These are phyloP conservation scores for Neodon shergylaensis DNA, from an alignment of 2,113 vertebrate genomes.

Conservation along the genomic window DNA sequence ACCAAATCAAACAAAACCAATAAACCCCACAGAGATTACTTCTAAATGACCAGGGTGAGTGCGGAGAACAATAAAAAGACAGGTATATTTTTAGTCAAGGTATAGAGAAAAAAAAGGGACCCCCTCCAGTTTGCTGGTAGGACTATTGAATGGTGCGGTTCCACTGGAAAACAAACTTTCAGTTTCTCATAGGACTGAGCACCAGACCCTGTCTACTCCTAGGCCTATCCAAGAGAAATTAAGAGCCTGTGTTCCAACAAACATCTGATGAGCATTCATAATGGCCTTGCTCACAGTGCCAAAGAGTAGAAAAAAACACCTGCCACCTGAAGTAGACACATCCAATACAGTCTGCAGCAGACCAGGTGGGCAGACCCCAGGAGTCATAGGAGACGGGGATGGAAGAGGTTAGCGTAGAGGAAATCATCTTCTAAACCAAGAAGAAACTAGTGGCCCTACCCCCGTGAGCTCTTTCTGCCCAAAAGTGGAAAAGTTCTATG, in stretches of 20 bases:
- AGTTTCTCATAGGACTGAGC: background rate
- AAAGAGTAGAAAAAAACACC: background rate
- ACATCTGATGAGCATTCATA: background rate
- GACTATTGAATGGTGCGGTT: background rate
- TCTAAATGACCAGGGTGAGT: background rate
- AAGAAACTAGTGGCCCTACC: background rate
- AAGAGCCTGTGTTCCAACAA: background rate
- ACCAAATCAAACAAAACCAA: background rate
- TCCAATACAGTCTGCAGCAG: background rate
- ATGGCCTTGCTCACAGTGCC: background rate
- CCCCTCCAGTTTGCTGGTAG: background rate
- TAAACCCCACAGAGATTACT: background rate
- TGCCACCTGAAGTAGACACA: background rate
- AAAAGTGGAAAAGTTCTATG: background rate
- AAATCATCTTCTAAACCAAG: background rate
- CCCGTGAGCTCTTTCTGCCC: background rate
- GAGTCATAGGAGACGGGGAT: background rate
- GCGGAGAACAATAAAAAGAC: conserved; percentile 6
- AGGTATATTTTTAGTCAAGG: background rate
- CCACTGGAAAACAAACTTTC: background rate
- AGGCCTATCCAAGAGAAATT: background rate
- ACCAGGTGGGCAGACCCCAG: background rate
- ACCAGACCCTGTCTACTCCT: background rate
- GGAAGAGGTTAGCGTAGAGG: background rate
- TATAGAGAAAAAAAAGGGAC: background rate